Conservation (phyloP, 2,797 vertebrate species). For the Cetoscarus ocellatus region DNA sequence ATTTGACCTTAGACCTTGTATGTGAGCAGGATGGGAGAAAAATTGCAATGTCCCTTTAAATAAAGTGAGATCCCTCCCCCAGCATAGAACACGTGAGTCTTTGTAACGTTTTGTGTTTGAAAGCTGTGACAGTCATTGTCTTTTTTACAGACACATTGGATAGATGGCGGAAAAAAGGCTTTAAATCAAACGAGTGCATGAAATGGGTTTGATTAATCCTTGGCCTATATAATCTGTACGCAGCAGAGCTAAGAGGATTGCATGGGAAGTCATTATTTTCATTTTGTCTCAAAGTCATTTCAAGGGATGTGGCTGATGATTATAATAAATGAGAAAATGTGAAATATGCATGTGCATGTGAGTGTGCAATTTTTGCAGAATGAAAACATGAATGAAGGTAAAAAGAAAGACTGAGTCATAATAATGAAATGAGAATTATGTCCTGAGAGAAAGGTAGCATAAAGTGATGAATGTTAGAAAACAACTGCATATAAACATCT, state of each 20-base stretch:
- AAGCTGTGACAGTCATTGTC: not conserved
- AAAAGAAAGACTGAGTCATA: not conserved
- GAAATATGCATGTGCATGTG: not conserved
- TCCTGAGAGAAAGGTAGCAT: not conserved
- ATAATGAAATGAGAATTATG: not conserved
- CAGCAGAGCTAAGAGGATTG: slow-evolving; percentile 34
- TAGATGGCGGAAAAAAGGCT: slow-evolving; percentile 18
- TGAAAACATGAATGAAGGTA: not conserved
- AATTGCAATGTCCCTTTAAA: not conserved
- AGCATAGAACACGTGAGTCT: slow-evolving; percentile 4
- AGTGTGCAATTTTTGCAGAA: slow-evolving; percentile 23
- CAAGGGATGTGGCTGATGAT: slow-evolving; percentile 24
- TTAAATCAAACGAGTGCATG: slow-evolving; percentile 47
- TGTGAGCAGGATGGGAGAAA: not conserved
- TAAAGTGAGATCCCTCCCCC: slow-evolving; percentile 3
- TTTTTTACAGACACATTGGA: not conserved
- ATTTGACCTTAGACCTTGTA: slow-evolving; percentile 11
- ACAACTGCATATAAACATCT: no score
- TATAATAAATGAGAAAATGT: slow-evolving; percentile 15
- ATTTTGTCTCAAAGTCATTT: slow-evolving; percentile 7
- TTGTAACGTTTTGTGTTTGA: not conserved
- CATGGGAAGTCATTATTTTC: slow-evolving; percentile 6
- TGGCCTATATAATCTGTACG: slow-evolving; percentile 41
- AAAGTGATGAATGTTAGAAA: not conserved
- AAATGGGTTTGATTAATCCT: slow-evolving; percentile 40